A percentile compares a stretch with the other conserved stretches of the same genome.
Evolutionary conservation across 2,113 vertebrate species (phyloP).

Genomic region (Orycteropus afer): DNA sequence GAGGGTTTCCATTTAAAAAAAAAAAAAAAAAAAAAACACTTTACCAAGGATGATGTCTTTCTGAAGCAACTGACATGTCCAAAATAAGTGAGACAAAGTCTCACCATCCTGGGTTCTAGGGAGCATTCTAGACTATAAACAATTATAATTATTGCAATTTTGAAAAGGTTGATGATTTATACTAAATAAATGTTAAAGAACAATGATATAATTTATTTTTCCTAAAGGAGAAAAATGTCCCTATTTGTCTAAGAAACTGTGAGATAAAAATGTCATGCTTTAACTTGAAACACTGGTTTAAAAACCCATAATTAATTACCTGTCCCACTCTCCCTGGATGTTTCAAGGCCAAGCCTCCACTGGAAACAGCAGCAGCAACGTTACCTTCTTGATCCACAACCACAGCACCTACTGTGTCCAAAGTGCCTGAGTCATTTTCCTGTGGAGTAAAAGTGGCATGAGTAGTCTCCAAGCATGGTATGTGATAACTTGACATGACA

Average conservation of each 20-base stretch:
- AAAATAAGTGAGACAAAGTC: neutral
- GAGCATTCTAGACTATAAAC: neutral
- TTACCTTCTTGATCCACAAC: constrained; percentile 98
- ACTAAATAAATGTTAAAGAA: constrained; percentile 35
- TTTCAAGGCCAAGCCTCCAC: constrained; percentile 98
- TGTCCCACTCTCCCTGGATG: constrained; percentile 98
- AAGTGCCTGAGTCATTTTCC: constrained; percentile 94
- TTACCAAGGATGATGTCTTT: neutral
- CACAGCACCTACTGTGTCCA: constrained; percentile 97
- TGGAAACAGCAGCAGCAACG: constrained; percentile 98
- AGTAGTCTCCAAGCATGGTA: neutral
- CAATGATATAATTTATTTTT: neutral
- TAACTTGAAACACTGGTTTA: constrained; percentile 10
- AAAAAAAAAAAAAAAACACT: no score
- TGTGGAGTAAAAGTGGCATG: constrained; percentile 70
- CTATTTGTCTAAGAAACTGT: neutral
- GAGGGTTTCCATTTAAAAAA: no score
- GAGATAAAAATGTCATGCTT: neutral
- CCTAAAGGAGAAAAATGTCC: neutral
- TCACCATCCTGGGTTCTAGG: neutral
- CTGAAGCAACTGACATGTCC: neutral
- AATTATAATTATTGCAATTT: constrained; percentile 1
- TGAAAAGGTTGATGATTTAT: constrained; percentile 19
- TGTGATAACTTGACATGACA: neutral
- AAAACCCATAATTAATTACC: constrained; percentile 83